Conservation (phyloP, 2,797 vertebrate species). For the Acrocephalus scirpaceus region DNA sequence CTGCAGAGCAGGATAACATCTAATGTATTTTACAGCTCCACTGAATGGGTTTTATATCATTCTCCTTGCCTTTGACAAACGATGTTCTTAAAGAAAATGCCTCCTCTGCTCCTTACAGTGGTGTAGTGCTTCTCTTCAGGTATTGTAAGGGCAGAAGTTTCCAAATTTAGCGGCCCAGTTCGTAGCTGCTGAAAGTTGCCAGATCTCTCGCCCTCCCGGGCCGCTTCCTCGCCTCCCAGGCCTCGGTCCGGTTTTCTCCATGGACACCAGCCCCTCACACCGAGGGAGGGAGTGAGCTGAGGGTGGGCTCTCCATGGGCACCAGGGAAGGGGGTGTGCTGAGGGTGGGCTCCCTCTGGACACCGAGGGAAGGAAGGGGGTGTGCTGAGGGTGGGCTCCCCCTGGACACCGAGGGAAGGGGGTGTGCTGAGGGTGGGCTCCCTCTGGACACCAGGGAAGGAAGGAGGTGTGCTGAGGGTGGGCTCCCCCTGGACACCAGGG, state of each 20-base stretch:
- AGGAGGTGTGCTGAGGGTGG: too few species aligned
- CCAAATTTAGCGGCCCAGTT: background rate
- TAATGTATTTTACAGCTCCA: background rate
- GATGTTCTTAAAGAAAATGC: background rate
- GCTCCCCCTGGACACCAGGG: too few species aligned
- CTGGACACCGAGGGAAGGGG: too few species aligned
- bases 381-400: too few species aligned
- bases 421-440: background rate
- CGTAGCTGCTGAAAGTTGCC: accelerated
- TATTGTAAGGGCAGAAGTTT: background rate
- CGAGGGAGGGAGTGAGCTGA: too few species aligned
- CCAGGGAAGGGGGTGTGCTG: too few species aligned
- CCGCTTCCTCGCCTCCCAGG: accelerated
- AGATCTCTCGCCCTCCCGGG: background rate
- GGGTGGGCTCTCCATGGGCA: background rate
- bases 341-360: background rate
- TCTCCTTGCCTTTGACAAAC: background rate
- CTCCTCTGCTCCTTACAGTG: background rate
- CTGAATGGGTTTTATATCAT: background rate
- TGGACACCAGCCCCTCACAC: accelerated
- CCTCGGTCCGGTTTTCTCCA: accelerated
- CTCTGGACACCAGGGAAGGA: too few species aligned
- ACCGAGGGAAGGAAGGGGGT: background rate
- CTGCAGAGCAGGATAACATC: constrained; percentile 13
- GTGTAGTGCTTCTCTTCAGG: background rate